Evolutionary conservation across 1,140 invertebrate species (phyloP), one percentile per base, ranked within the genome.

Genomic region (Drosophila asahinai): DNA sequence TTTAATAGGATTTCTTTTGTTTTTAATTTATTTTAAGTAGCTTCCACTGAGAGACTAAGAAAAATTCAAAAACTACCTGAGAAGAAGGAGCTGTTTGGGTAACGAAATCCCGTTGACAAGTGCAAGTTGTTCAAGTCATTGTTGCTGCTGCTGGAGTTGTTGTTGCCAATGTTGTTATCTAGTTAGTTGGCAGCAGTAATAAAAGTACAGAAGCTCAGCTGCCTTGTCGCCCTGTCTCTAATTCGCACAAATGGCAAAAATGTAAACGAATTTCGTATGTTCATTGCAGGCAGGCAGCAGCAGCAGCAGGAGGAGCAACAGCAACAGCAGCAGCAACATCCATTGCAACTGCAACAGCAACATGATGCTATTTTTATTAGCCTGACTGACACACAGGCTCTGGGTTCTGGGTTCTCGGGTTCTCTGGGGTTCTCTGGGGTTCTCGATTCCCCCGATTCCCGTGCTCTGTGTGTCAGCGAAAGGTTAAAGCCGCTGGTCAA

Each of bases 241-340:
- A 87, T 89, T 87, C 74, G 73, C 84, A 89, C 77, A 87, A 87
- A 87, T 87, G 77, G 84, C 73, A 61, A 61, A 83, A 89, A 84
- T 89, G 80, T 81, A 83, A 89, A 70, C 81, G 84, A 89, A 89
- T 89, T 89, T 89, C 83, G 58, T 70, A 62, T 87, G 83, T 86
- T 87, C 83, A 86, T 83, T 75, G 43, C 66, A 55, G 27, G 68
- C 57, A 57, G 19, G 25, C 40, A 11, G 78, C 57, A 60, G 27
- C 27, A 42, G 11, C 54, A 42, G 12, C 45, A 51, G 15, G 45
- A 59, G n/a, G 52, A 63, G 14, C 45, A 66, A 17, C 19, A 22
- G 27, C 36, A 48, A 55, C 57, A 47, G 42, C 43, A 63, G 42
- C 63, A 42, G 27, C 70, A 42, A 49, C 70, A 40, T 27, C n/a